These are phyloP conservation scores for Pantherophis vulpinus DNA, from an alignment of 2,797 vertebrate genomes.

Conservation along the genomic window DNA sequence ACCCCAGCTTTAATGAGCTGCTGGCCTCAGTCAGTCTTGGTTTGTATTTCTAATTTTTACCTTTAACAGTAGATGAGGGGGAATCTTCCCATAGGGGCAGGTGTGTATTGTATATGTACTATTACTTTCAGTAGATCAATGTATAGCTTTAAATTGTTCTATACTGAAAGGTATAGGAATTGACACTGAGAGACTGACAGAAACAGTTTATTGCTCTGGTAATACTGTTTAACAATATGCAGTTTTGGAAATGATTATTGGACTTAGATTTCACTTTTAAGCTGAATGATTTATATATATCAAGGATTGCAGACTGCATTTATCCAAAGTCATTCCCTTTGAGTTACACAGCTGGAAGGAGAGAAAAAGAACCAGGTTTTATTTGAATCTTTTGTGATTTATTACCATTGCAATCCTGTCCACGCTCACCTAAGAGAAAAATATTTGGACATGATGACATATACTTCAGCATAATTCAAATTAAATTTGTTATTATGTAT, in stretches of 20 bases:
- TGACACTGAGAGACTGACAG: conserved; percentile 63
- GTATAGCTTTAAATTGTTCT: conserved; percentile 82
- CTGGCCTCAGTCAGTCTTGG: conserved; percentile 79
- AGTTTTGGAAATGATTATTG: conserved; percentile 16
- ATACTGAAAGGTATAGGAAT: conserved; percentile 64
- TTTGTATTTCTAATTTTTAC: conserved; percentile 83
- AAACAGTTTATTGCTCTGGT: conserved; percentile 60
- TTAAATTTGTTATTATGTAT: not conserved
- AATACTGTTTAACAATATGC: conserved; percentile 41
- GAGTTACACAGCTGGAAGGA: not conserved
- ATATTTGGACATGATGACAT: not conserved
- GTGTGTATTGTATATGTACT: conserved; percentile 78
- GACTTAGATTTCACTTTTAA: conserved; percentile 14
- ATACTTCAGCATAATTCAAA: not conserved
- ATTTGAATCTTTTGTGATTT: not conserved
- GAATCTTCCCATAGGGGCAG: conserved; percentile 71
- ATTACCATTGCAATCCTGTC: not conserved
- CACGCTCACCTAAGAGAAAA: not conserved
- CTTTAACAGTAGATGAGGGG: conserved; percentile 65
- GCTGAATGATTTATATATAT: not conserved
- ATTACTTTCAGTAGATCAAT: conserved; percentile 85
- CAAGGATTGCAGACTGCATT: not conserved
- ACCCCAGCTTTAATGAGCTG: conserved; percentile 87
- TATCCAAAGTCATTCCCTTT: not conserved
- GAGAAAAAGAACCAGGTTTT: not conserved